Evolutionary conservation across 2,113 vertebrate genomes (phyloP).

Genomic region (Cephalophus harveyi): DNA sequence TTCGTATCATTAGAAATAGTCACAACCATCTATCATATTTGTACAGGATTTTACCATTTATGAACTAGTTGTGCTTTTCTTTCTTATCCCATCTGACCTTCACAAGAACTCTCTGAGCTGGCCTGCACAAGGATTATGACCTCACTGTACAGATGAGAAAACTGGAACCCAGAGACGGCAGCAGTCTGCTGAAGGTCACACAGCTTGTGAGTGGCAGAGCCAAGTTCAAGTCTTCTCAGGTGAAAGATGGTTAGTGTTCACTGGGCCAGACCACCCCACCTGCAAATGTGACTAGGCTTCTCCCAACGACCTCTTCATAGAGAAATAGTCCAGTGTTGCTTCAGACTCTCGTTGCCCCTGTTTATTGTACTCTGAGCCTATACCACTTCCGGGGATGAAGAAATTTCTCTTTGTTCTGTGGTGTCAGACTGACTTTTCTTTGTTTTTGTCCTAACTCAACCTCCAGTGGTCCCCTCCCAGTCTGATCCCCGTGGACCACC

Average conservation of each 20-base stretch:
- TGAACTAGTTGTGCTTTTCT: neutral
- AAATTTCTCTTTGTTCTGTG: neutral
- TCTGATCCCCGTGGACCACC: accelerated
- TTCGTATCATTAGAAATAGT: neutral
- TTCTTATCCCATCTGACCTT: neutral
- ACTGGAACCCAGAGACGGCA: neutral
- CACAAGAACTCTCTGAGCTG: neutral
- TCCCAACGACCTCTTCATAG: neutral
- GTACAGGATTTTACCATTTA: neutral
- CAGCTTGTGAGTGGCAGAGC: neutral
- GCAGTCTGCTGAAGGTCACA: neutral
- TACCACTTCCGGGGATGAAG: neutral
- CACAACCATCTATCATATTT: neutral
- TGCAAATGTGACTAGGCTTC: neutral
- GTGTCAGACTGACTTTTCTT: neutral
- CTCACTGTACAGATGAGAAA: neutral
- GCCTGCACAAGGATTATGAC: neutral
- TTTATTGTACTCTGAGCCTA: neutral
- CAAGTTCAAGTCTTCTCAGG: neutral
- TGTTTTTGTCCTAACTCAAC: neutral
- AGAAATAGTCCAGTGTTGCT: neutral
- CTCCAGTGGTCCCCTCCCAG: neutral
- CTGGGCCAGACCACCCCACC: neutral
- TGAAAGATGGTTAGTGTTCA: neutral
- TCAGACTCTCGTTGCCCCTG: neutral